Evolutionary conservation across 2,113 vertebrate genomes (phyloP), one percentile per base, ranked within the genome.

Genomic region (Heterotilapia buettikoferi): DNA sequence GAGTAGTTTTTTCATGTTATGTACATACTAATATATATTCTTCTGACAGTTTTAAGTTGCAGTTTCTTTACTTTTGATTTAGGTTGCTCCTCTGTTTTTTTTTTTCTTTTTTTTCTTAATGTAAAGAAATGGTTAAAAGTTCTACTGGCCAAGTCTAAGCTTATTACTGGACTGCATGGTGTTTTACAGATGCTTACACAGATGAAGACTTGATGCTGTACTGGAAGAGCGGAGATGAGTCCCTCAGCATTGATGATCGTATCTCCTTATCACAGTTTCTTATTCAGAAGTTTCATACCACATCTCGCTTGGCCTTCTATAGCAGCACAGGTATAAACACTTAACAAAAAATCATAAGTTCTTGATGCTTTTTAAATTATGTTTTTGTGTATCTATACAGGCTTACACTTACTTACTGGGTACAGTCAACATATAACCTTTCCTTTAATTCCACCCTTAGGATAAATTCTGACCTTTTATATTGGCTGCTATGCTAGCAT

Each of bases 151-250:
- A 73, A 16, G 38, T 45, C 13, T 45, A 45, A 73, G 24, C 21
- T 45, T 26, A 47, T 76, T 45, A 47, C 68, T 47, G 68, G 9
- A 53, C 19, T 53, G 4, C 52, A 4, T 84, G 36, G 7, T 90
- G 31, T 87, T 52, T 89, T 89, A 9, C 92, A 99, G 98, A 99
- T 90, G 98, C 98, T 7, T 99, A 99, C 88, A 99, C 98, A 4
- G 98, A 99, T 91, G 98, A 99, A 94, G 98, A 99, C 86, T 93
- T 99, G 85, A 99, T 99, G 98, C 96, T 99, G 4, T 99, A 99
- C 57, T 99, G 98, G 98, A 99, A 98, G 95, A 99, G 97, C 12
- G 98, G 98, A 1, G 98, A 98, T 0, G 98, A 98, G 82, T 99
- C 98, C 31, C 96, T 99, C 89, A 99, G 98, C 95, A 99, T 98